Base-by-base conservation (phyloP, 1,140 invertebrate species). In the Drosophila truncata region DNA sequence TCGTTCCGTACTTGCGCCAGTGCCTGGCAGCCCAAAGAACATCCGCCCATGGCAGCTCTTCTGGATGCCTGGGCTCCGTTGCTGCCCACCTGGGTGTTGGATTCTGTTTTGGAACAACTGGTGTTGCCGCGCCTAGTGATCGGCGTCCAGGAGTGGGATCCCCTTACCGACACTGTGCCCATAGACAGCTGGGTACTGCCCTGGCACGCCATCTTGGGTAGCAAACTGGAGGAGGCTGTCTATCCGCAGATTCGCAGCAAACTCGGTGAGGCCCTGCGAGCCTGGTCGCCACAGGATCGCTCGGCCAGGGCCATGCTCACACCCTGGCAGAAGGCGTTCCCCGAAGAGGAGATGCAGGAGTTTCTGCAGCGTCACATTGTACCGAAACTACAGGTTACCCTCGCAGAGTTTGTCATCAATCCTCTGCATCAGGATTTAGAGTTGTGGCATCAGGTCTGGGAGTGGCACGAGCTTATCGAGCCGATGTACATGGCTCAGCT, bases 141-240 rank as follows among this genome's bases (percentile, higher is more conserved):
- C 16, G 97, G 97, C 78, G 97, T 99, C 0, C 95, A 97, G 44
- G 95, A 95, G 42, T 99, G 99, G 99, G 97, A 99, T 94, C 99
- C 99, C 1, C 94, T 98, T 0, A 97, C 96, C 0, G 99, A 99
- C 91, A 97, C 96, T 0, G 95, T 99, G 59, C 98, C 98, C 3
- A 97, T 99, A 75, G 98, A 99, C 93, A 95, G 96, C 9, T 99
- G 99, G 99, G 95, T 99, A 62, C 96, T 99, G 93, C 99, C 99
- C 0, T 99, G 99, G 99, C 82, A 86, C 16, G 69, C 54, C 5
- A 90, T 93, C 9, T 52, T 93, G 35, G 94, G 95, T 42, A 77
- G 86, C 4, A 93, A 94, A 49, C 88, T 99, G 81, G 96, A 97
- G 79, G 95, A 95, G 2, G 94, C 94, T 10, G 95, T 99, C 9